Conservation (phyloP, 30 jellyfish, hydroid and myxozoan genomes). For the Nemopilema nomurai region DNA sequence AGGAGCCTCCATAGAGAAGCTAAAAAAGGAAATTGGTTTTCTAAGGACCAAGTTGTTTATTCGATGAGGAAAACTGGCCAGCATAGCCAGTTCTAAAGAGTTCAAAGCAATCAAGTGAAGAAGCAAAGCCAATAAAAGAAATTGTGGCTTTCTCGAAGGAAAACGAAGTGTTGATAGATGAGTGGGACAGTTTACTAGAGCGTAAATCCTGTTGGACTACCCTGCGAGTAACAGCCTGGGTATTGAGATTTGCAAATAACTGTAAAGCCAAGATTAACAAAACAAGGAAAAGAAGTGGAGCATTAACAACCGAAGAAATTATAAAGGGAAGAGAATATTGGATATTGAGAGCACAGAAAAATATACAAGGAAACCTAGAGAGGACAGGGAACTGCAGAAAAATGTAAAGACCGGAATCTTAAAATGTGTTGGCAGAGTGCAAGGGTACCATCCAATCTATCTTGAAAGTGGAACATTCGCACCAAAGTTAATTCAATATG, state of each 20-base stretch:
- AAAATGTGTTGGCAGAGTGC: slow-evolving; percentile 3
- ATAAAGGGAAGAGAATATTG: neutral
- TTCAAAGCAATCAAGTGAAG: neutral
- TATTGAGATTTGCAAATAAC: slow-evolving; percentile 4
- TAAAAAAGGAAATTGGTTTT: slow-evolving; percentile 2
- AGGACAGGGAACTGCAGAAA: neutral
- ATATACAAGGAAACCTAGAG: neutral
- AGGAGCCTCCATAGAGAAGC: slow-evolving; percentile 40
- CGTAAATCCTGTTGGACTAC: slow-evolving; percentile 3
- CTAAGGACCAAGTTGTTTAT: slow-evolving; percentile 1
- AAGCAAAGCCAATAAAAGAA: slow-evolving; percentile 2
- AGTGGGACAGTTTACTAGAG: slow-evolving; percentile 10
- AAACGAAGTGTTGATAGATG: neutral
- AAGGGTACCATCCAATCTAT: slow-evolving; percentile 16
- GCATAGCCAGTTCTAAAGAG: neutral
- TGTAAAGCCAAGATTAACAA: neutral
- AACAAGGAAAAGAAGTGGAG: neutral
- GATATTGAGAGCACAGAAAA: slow-evolving; percentile 5
- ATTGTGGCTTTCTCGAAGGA: neutral
- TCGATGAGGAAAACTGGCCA: slow-evolving; percentile 17
- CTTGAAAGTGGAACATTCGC: neutral
- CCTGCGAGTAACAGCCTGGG: slow-evolving; percentile 14
- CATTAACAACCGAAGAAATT: slow-evolving; percentile 10
- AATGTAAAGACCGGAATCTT: neutral
- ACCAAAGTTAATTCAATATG: neutral